A percentile compares a stretch with the other conserved stretches of the same genome.
phyloP scores from a whole-genome alignment of 2,113 vertebrate species.

The Gallinago paraguaiae region DNA sequence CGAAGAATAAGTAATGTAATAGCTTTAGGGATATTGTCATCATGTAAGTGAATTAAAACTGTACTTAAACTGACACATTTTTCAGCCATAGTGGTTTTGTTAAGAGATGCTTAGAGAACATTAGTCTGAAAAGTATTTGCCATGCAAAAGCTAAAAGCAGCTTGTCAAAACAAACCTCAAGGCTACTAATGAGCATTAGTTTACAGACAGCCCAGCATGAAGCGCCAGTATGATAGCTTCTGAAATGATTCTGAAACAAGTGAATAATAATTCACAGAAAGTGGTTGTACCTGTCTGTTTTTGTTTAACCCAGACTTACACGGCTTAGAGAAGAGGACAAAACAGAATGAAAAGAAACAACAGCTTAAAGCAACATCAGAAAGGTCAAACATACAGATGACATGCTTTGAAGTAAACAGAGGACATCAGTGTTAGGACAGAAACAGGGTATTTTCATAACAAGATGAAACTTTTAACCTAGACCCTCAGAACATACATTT shows the following conservation, averaged over 20 bases:
- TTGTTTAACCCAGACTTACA: conserved; percentile 84
- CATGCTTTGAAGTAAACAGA: background rate
- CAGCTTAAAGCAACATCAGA: conserved; percentile 24
- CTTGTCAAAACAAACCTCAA: conserved; percentile 57
- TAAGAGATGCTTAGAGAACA: conserved; percentile 51
- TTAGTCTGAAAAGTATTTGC: conserved; percentile 58
- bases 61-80: conserved; percentile 55
- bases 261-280: conserved; percentile 30
- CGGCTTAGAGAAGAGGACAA: conserved; percentile 78
- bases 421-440: background rate
- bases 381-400: background rate
- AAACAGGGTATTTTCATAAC: background rate
- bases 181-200: conserved; percentile 51
- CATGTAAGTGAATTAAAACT: conserved; percentile 61
- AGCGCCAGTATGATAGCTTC: conserved; percentile 9
- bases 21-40: conserved; percentile 43
- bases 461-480: background rate
- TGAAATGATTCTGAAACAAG: conserved; percentile 22
- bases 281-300: conserved; percentile 86
- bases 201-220: conserved; percentile 65
- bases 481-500: background rate
- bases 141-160: conserved; percentile 74
- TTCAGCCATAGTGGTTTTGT: conserved; percentile 42
- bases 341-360: conserved; percentile 72
- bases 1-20: conserved; percentile 50